Base-by-base conservation (phyloP, 2,888 invertebrate genomes). In the Caenorhabditis zanzibari region DNA sequence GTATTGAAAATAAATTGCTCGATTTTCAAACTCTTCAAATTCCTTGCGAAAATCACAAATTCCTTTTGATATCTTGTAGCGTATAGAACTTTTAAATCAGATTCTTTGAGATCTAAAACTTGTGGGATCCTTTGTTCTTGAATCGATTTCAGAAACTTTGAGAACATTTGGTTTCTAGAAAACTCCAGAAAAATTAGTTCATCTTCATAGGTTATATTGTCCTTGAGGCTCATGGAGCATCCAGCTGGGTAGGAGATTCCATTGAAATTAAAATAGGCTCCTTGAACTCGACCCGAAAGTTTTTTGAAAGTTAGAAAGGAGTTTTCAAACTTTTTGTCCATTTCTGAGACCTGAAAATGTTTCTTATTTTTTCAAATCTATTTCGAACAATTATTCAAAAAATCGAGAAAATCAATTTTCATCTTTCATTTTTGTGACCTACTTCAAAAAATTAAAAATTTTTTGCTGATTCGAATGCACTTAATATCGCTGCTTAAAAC, bases 51-150 rank as follows among this genome's bases (percentile, higher is more conserved):
- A 1, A 44, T 63, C 7, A 63, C 44, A n/a, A 63, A 63, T n/a
- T 44, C 44, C 24, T 63, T n/a, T n/a, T 63, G 12, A 4, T 16
- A 44, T 28, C 63, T 16, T n/a, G 26, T 41, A 2, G 63, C 44
- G n/a, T 63, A 63, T 9, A 63, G n/a, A 63, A 63, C 44, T n/a
- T 26, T 44, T 7, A 63, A 44, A n/a, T 63, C 63, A 2, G 63
- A 41, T 16, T 63, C 63, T n/a, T 28, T 24, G 5, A 63, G 26
- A 10, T 63, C 28, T 9, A 63, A 14, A 6, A 61, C 16, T 61
- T 22, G 9, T 6, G 44, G 24, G 4, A 16, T 47, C 7, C 12
- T 5, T 44, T 9, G 14, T 16, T 28, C 26, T 28, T 41, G 6
- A 9, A 14, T 24, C 2, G 2, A 38, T 44, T 28, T 61, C 9